phyloP scores from a whole-genome alignment of 2,113 vertebrate species.

The Oncorhynchus masou region DNA sequence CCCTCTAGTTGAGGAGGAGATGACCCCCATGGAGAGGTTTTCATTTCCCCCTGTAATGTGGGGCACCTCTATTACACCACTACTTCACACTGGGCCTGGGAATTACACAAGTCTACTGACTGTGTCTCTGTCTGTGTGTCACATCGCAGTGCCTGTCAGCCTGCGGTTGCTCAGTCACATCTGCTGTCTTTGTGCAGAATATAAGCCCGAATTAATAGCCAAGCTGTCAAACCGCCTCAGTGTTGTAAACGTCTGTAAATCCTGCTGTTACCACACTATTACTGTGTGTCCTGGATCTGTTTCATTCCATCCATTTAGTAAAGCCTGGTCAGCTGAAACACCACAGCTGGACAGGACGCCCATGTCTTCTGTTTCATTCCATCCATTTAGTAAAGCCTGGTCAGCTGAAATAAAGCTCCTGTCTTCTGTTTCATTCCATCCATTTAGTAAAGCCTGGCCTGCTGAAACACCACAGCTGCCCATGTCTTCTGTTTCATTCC shows the following conservation, averaged over 20 bases:
- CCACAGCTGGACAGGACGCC: not conserved
- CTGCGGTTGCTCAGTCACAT: not conserved
- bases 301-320: not conserved
- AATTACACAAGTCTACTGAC: not conserved
- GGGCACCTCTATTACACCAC: too few species aligned
- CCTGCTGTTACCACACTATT: not conserved
- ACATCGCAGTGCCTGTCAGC: not conserved
- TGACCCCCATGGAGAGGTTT: constrained; percentile 48
- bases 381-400: too few species aligned
- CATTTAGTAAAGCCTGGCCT: too few species aligned
- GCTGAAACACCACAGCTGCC: too few species aligned
- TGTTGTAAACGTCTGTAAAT: too few species aligned
- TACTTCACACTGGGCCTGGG: not conserved
- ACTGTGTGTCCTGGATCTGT: not conserved
- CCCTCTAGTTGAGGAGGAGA: constrained; percentile 42
- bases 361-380: not conserved
- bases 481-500: too few species aligned
- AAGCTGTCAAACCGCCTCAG: not conserved
- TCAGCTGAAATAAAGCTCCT: too few species aligned
- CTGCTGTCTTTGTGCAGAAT: not conserved
- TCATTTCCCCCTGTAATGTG: constrained; percentile 6
- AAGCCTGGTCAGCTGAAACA: not conserved
- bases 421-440: too few species aligned
- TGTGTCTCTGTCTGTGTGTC: not conserved
- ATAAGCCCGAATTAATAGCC: not conserved